phyloP scores from a whole-genome alignment of 2,797 vertebrate species.

The Chaetodon trifasciatus region DNA sequence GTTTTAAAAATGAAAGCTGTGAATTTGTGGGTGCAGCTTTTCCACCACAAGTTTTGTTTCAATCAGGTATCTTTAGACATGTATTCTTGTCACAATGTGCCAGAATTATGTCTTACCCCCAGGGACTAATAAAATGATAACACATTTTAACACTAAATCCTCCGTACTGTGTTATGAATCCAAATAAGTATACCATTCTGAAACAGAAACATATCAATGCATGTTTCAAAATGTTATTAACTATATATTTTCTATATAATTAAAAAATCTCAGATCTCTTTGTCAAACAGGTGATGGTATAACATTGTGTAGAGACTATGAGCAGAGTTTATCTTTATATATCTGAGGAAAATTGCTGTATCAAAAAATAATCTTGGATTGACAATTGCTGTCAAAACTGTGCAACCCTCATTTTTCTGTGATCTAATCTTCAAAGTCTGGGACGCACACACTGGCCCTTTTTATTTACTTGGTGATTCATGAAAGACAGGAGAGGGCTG shows the following conservation, averaged over 20 bases:
- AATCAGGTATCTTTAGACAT: constrained; percentile 46
- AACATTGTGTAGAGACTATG: not conserved
- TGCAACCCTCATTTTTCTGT: constrained; percentile 3
- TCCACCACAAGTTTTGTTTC: constrained; percentile 28
- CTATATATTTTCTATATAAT: constrained; percentile 5
- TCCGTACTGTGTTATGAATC: not conserved
- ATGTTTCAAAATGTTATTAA: constrained; percentile 13
- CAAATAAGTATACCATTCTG: constrained; percentile 19
- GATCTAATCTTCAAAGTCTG: constrained; percentile 42
- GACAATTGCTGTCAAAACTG: constrained; percentile 38
- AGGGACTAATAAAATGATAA: constrained; percentile 23
- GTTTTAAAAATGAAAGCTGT: constrained; percentile 43
- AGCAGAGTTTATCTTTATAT: constrained; percentile 35
- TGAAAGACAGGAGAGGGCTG: constrained; percentile 4
- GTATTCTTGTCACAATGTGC: constrained; percentile 27
- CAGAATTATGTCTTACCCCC: constrained; percentile 31
- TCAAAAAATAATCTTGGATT: constrained; percentile 26
- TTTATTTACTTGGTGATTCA: constrained; percentile 32
- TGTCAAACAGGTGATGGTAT: not conserved
- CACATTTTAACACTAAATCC: constrained; percentile 25
- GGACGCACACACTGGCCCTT: constrained; percentile 7
- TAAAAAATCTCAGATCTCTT: not conserved
- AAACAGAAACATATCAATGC: not conserved
- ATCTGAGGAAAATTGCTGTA: constrained; percentile 19
- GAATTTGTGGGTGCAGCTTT: constrained; percentile 24